Conservation (phyloP, 1,140 invertebrate species). For the Cydia pomonella region DNA sequence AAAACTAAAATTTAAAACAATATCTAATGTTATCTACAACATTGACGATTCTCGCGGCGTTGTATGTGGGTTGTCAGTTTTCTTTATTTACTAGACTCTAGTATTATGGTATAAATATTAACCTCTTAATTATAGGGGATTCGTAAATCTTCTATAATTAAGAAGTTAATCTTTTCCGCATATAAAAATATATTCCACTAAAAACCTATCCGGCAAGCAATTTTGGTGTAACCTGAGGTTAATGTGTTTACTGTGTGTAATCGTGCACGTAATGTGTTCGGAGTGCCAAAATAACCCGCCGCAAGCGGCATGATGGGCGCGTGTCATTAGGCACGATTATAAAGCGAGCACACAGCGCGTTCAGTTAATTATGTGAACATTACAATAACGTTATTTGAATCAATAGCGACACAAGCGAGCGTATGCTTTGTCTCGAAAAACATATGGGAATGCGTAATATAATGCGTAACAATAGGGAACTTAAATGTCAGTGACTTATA, state of each 20-base stretch:
- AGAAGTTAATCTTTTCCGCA: too few relatives aligned
- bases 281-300: slow-evolving; percentile 12
- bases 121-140: too few relatives aligned
- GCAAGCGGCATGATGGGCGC: slow-evolving; percentile 1
- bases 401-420: neutral
- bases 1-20: too few relatives aligned
- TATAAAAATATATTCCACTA: too few relatives aligned
- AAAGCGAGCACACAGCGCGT: neutral
- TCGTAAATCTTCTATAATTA: too few relatives aligned
- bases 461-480: slow-evolving; percentile 22
- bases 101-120: too few relatives aligned
- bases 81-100: too few relatives aligned
- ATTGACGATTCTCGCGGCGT: too few relatives aligned
- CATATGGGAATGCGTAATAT: slow-evolving; percentile 29
- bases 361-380: slow-evolving; percentile 22
- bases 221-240: slow-evolving; percentile 6
- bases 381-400: neutral
- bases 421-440: slow-evolving; percentile 20
- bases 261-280: neutral
- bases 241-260: slow-evolving; percentile 4
- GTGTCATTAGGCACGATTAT: neutral
- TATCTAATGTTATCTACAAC: too few relatives aligned
- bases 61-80: too few relatives aligned
- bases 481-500: slow-evolving; percentile 29
- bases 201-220: neutral